Base-by-base conservation (phyloP, 1,140 invertebrate species). In the Drosophila watanabei region DNA sequence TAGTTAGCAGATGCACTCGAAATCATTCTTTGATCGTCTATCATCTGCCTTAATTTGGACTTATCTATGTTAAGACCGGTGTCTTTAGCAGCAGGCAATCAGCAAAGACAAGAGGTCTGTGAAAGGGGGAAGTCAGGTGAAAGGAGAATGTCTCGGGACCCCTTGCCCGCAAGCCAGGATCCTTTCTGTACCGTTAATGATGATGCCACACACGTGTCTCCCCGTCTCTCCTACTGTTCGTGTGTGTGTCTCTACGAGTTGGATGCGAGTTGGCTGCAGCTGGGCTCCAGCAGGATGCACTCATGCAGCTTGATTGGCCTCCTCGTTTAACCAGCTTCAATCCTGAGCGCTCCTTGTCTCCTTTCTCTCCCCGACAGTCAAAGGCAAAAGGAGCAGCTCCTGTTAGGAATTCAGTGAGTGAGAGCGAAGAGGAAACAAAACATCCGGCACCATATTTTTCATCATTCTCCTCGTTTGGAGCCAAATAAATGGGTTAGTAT, bases 221-320 rank as follows among this genome's bases (percentile, higher is more conserved):
- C 14, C 66, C 14, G 20, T 37, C 18, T 16, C 43, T 35, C n/a
- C 35, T 11, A 30, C 32, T 35, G 28, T 48, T 43, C 48, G 18
- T 1, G 18, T 35, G 46, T 48, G 33, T 48, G 16, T 58, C n/a
- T 59, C 30, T 52, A 52, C 49, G 2, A 52, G 49, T 52, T 52
- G 49, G 30, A 32, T 52, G 30, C 49, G 49, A 30, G 52, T 20
- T 57, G 64, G 45, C 65, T 48, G 76, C 41, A 75, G 57, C 48
- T 63, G 49, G 49, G 48, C 45, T 63, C 52, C 63, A 75, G 71
- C 66, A 63, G 51, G 30, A 84, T 75, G 84, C 84, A 89, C 80
- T 89, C 85, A 88, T 88, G 84, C 84, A 88, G 84, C 80, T 88
- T 88, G 85, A 88, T 88, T 88, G 84, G 77, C 84, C 85, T 46